Evolutionary conservation across 2,888 invertebrate species (phyloP), one percentile per base, ranked within the genome.

Genomic region (Xiphydria camelus): DNA sequence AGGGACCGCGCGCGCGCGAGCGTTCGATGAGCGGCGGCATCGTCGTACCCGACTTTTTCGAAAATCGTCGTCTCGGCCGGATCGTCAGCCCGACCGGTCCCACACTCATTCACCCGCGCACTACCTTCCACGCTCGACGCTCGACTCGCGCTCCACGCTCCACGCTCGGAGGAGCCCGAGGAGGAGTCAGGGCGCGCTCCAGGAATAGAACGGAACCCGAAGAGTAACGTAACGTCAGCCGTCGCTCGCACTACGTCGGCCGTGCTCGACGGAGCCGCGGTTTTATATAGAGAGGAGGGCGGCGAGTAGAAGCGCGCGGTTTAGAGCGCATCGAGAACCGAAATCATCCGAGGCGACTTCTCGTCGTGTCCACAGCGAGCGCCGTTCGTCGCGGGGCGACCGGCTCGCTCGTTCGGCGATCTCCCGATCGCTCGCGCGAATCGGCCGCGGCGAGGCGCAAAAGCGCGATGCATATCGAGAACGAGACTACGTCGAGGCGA

Each of bases 101-200:
- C 51, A 52, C 50, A 59, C 53, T 57, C 58, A 57, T 54, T 53
- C 55, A 55, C 56, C 47, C 62, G 59, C 64, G 55, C 60, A 59
- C 54, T 51, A 53, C 47, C 23, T 36, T 42, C 38, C 29, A 29
- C 29, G 15, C 29, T 29, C 29, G 12, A 29, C 29, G 15, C 29
- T 29, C n/a, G 57, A 60, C 55, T 57, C 62, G 47, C 53, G 56
- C 59, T 62, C 63, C 59, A 58, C 52, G 47, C 68, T 62, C 64
- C 65, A 59, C 65, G 65, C 67, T 43, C 63, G 60, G 60, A 64
- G 64, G 60, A 62, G 63, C 60, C n/a, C 58, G 66, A 60, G 56
- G 68, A 68, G 66, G 66, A 69, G 70, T 70, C 66, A 65, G 66
- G 58, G 59, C 62, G n/a, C n/a, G 69, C 68, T 73, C 74, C 74